These are phyloP conservation scores for Rhinophrynus dorsalis DNA, from an alignment of 2,797 vertebrate species.

Conservation along the genomic window DNA sequence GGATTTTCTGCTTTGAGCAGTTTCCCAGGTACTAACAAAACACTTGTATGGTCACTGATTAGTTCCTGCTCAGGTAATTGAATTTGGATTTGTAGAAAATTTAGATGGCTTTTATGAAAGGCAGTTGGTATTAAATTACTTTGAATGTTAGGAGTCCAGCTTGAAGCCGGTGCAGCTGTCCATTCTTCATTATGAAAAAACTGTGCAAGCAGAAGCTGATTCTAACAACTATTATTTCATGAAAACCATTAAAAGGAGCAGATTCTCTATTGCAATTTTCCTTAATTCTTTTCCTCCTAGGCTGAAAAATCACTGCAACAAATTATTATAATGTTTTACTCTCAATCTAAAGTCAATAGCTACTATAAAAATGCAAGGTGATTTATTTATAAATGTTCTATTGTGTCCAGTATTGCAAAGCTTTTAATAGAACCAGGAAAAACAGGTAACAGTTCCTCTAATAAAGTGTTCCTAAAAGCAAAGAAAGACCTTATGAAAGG, in stretches of 20 bases:
- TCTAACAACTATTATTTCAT: slow-evolving; percentile 33
- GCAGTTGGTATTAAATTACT: slow-evolving; percentile 60
- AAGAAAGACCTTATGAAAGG: no score
- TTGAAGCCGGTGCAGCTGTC: slow-evolving; percentile 52
- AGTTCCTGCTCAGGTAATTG: slow-evolving; percentile 56
- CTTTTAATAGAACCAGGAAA: neutral
- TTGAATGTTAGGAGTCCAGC: slow-evolving; percentile 54
- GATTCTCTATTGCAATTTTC: slow-evolving; percentile 54
- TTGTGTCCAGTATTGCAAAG: slow-evolving; percentile 52
- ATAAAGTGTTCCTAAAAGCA: neutral
- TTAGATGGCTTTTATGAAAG: slow-evolving; percentile 59
- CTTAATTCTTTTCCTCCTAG: slow-evolving; percentile 61
- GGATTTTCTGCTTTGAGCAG: slow-evolving; percentile 51
- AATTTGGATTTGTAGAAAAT: slow-evolving; percentile 61
- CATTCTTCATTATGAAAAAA: slow-evolving; percentile 51
- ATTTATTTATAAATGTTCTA: slow-evolving; percentile 50
- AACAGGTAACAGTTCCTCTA: neutral
- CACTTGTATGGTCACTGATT: slow-evolving; percentile 53
- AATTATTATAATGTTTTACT: slow-evolving; percentile 52
- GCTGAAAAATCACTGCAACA: slow-evolving; percentile 57
- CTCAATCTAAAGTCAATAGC: slow-evolving; percentile 54
- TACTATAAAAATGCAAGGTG: slow-evolving; percentile 38
- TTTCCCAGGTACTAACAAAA: slow-evolving; percentile 47
- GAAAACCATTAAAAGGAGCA: slow-evolving; percentile 45
- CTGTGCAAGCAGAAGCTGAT: slow-evolving; percentile 21